Evolutionary conservation across 2,113 vertebrate species (phyloP).

Genomic region (Trinectes maculatus): DNA sequence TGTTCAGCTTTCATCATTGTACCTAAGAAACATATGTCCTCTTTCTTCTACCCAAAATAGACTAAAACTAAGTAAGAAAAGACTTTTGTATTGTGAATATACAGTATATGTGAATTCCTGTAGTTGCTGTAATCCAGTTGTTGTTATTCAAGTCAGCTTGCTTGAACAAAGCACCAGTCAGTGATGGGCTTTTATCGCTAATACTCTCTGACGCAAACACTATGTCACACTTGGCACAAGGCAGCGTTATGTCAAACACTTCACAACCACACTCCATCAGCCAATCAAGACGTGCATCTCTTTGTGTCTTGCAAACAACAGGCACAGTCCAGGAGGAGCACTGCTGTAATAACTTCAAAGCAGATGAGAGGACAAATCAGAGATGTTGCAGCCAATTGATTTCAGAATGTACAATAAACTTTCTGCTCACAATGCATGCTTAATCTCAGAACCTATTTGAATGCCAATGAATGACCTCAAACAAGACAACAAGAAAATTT

Average conservation of each 20-base stretch:
- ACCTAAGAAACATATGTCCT: slow-evolving; percentile 11
- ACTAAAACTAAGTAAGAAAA: slow-evolving; percentile 3
- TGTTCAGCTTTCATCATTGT: not conserved
- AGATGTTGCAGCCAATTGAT: slow-evolving; percentile 34
- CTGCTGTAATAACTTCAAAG: slow-evolving; percentile 50
- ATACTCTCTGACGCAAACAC: slow-evolving; percentile 45
- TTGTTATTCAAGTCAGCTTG: slow-evolving; percentile 22
- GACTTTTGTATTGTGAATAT: not conserved
- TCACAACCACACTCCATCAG: slow-evolving; percentile 27
- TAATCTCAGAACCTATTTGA: slow-evolving; percentile 24
- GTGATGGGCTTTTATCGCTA: slow-evolving; percentile 41
- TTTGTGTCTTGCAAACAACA: slow-evolving; percentile 33
- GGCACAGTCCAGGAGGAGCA: slow-evolving; percentile 24
- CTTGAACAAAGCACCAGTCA: slow-evolving; percentile 26
- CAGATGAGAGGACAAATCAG: slow-evolving; percentile 22
- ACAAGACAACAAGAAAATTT: slow-evolving; percentile 2
- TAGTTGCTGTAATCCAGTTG: not conserved
- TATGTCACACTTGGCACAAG: slow-evolving; percentile 63
- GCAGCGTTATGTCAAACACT: slow-evolving; percentile 48
- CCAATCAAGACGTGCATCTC: slow-evolving; percentile 47
- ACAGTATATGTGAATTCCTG: not conserved
- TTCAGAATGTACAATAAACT: slow-evolving; percentile 35
- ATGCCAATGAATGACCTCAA: slow-evolving; percentile 49
- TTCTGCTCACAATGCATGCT: slow-evolving; percentile 36
- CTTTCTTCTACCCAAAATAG: slow-evolving; percentile 20